Evolutionary conservation across 2,113 vertebrate genomes (phyloP).

Genomic region (Mormyrus iriodes): DNA sequence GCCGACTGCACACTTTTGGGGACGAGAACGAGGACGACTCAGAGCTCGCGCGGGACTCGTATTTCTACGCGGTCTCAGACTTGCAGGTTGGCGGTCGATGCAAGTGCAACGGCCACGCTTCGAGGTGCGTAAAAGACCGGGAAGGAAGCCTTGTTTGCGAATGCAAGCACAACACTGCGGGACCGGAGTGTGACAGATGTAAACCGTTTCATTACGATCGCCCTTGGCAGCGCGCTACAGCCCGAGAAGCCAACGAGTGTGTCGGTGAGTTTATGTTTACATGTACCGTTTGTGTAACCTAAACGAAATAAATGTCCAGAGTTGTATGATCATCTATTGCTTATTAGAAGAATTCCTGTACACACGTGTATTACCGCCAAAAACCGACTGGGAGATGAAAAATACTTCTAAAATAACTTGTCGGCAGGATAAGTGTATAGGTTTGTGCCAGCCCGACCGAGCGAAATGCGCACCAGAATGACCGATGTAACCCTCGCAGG

Average conservation of each 20-base stretch:
- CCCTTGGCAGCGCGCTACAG: constrained; percentile 94
- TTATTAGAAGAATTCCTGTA: background rate
- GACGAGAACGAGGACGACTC: constrained; percentile 97
- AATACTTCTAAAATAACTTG: background rate
- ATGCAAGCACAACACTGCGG: constrained; percentile 95
- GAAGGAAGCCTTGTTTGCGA: constrained; percentile 90
- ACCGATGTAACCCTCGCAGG: background rate
- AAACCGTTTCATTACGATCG: constrained; percentile 98
- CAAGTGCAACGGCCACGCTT: constrained; percentile 97
- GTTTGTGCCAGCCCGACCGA: background rate
- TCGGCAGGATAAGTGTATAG: background rate
- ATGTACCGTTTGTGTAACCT: background rate
- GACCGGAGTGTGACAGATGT: constrained; percentile 96
- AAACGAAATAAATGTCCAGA: background rate
- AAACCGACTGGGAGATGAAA: background rate
- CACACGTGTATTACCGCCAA: background rate
- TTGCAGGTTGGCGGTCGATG: constrained; percentile 94
- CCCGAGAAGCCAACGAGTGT: constrained; percentile 94
- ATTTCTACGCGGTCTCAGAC: constrained; percentile 95
- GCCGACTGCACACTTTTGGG: constrained; percentile 92
- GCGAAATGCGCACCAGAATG: background rate
- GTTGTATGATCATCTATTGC: background rate
- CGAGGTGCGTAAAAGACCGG: constrained; percentile 88
- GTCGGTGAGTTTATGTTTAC: constrained; percentile 74
- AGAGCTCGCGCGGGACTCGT: constrained; percentile 91